Percentiles rank a stretch among this genome's conserved stretches.
phyloP scores from a whole-genome alignment of 37 sponge, comb jelly and placozoan species.

The Dysidea cf. avara region DNA sequence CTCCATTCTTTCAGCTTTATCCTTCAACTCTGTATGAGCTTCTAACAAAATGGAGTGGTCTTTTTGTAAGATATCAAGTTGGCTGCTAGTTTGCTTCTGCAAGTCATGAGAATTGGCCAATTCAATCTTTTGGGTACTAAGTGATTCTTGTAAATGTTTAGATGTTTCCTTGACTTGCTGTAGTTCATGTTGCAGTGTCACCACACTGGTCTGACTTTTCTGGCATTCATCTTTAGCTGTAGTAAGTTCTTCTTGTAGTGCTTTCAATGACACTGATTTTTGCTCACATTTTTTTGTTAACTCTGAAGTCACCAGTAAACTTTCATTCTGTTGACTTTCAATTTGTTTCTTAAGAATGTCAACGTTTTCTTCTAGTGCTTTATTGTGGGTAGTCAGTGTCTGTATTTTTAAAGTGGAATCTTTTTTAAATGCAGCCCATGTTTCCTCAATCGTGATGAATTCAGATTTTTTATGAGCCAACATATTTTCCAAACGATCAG shows the following conservation, averaged over 20 bases:
- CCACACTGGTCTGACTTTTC: background rate
- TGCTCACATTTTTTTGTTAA: background rate
- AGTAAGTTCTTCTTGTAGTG: conserved; percentile 8
- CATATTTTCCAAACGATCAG: no score
- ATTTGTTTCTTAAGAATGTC: background rate
- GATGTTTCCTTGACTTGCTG: background rate
- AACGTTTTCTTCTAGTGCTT: no score
- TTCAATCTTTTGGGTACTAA: no score
- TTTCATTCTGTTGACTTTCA: conserved; percentile 1
- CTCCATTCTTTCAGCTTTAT: background rate
- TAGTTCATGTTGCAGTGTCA: conserved; percentile 6
- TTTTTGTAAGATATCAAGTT: background rate
- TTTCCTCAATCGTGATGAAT: no score
- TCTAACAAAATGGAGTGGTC: background rate
- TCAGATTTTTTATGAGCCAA: no score
- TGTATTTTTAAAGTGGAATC: no score
- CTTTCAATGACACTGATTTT: background rate
- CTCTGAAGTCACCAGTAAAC: background rate
- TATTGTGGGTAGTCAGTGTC: no score
- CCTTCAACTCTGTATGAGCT: background rate
- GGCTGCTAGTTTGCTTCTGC: no score
- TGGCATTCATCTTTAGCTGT: conserved; percentile 8
- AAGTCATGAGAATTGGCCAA: no score
- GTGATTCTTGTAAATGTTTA: no score
- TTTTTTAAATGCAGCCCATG: no score